phyloP scores from a whole-genome alignment of 1,140 invertebrate genomes.

The Drosophila lowei region DNA sequence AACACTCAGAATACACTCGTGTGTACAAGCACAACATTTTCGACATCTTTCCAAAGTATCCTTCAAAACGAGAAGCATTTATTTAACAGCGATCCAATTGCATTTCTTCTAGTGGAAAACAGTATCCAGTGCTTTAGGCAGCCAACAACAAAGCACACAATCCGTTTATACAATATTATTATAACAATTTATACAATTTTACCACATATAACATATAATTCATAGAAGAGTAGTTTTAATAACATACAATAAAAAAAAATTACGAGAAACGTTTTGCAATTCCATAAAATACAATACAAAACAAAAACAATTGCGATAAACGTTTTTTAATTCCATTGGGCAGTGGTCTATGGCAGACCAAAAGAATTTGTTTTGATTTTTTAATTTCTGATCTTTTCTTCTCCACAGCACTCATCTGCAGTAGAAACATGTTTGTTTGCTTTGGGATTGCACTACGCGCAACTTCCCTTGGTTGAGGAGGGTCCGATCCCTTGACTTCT shows the following conservation, averaged over 20 bases:
- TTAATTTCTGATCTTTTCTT: too few relatives aligned
- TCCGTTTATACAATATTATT: conserved; percentile 13
- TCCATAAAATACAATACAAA: conserved; percentile 16
- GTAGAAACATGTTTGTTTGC: too few relatives aligned
- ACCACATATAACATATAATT: conserved; percentile 14
- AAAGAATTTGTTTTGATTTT: too few relatives aligned
- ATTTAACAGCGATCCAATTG: conserved; percentile 14
- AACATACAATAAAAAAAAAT: conserved; percentile 17
- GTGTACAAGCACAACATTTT: not conserved
- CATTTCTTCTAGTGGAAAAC: conserved; percentile 11
- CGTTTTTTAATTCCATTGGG: too few relatives aligned
- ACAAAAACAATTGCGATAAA: not conserved
- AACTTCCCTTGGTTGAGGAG: too few relatives aligned
- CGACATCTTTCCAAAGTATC: not conserved
- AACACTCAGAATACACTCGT: too few relatives aligned
- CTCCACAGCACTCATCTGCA: too few relatives aligned
- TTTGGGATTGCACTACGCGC: too few relatives aligned
- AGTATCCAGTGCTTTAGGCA: conserved; percentile 4
- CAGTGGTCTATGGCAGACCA: too few relatives aligned
- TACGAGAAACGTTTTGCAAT: not conserved
- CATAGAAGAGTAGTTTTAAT: conserved; percentile 15
- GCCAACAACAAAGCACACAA: conserved; percentile 5
- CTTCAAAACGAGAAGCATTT: conserved; percentile 14
- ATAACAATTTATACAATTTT: conserved; percentile 10
- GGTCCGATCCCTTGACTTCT: too few relatives aligned